phyloP scores from a whole-genome alignment of 2,888 invertebrate species.

The Odontocolon sp. region DNA sequence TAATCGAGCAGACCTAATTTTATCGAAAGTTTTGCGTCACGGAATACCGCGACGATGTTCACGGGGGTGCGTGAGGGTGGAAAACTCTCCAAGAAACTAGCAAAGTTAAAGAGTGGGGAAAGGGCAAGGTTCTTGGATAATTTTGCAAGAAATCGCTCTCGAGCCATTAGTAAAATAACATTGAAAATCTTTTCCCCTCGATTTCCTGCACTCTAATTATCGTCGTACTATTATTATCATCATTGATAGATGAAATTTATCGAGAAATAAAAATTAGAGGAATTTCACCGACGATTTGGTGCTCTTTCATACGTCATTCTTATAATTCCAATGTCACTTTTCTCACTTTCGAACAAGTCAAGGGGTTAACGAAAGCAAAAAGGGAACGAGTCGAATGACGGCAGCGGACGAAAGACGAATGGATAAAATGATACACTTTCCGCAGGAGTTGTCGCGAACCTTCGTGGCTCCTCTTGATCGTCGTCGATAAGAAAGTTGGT shows the following conservation, averaged over 20 bases:
- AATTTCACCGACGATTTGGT: no score
- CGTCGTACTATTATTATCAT: not conserved
- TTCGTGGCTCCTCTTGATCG: slow-evolving; percentile 42
- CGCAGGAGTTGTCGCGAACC: slow-evolving; percentile 29
- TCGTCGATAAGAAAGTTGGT: slow-evolving; percentile 51
- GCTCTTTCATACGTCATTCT: slow-evolving; percentile 53
- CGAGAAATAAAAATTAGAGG: no score
- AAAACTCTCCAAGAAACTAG: no score
- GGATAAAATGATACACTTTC: slow-evolving; percentile 50
- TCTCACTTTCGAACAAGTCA: no score
- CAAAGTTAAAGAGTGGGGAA: slow-evolving; percentile 2
- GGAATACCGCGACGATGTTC: slow-evolving; percentile 53
- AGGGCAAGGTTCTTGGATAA: slow-evolving; percentile 52
- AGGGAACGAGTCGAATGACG: not conserved
- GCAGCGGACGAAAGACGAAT: not conserved
- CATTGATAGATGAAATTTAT: slow-evolving; percentile 51
- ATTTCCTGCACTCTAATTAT: slow-evolving; percentile 36
- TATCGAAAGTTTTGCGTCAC: slow-evolving; percentile 67
- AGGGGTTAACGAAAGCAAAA: not conserved
- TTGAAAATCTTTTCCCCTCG: slow-evolving; percentile 31
- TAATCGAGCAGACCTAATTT: slow-evolving; percentile 78
- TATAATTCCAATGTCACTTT: no score
- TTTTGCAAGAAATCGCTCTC: slow-evolving; percentile 63
- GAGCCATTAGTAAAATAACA: slow-evolving; percentile 48
- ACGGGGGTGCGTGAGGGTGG: slow-evolving; percentile 18